Conservation (phyloP, 1,140 invertebrate species). For the Camponotus floridanus region DNA sequence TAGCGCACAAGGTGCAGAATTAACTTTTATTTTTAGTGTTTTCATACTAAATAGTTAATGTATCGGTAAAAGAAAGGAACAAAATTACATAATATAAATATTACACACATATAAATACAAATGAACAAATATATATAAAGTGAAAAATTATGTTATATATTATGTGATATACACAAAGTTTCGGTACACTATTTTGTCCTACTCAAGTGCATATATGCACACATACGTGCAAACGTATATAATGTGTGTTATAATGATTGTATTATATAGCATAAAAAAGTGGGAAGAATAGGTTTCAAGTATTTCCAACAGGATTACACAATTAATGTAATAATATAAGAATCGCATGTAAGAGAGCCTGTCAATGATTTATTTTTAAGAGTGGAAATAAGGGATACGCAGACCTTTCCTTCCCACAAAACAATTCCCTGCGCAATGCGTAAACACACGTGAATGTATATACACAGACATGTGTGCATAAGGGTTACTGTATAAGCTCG, state of each 20-base stretch:
- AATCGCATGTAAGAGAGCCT: background rate
- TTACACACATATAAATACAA: slow-evolving; percentile 50
- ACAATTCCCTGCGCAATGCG: slow-evolving; percentile 38
- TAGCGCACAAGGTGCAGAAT: slow-evolving; percentile 49
- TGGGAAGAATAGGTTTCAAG: slow-evolving; percentile 47
- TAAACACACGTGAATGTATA: slow-evolving; percentile 50
- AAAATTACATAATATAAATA: slow-evolving; percentile 59
- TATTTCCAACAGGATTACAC: slow-evolving; percentile 41
- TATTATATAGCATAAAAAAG: slow-evolving; percentile 56
- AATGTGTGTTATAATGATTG: slow-evolving; percentile 40
- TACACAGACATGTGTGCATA: slow-evolving; percentile 42
- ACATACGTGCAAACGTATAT: slow-evolving; percentile 58
- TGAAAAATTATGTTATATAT: slow-evolving; percentile 61
- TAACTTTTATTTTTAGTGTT: slow-evolving; percentile 63
- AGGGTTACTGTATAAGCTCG: slow-evolving; percentile 48
- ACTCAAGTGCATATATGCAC: slow-evolving; percentile 35
- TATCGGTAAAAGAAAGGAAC: slow-evolving; percentile 40
- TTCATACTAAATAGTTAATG: slow-evolving; percentile 37
- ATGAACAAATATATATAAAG: slow-evolving; percentile 25
- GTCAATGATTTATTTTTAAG: slow-evolving; percentile 42
- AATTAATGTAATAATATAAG: slow-evolving; percentile 23
- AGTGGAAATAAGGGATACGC: background rate
- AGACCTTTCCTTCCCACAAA: slow-evolving; percentile 50
- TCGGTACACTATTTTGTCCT: slow-evolving; percentile 59
- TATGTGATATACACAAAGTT: slow-evolving; percentile 58